Evolutionary conservation across 2,797 vertebrate genomes (phyloP).

Genomic region (Phoxinus dragarum): DNA sequence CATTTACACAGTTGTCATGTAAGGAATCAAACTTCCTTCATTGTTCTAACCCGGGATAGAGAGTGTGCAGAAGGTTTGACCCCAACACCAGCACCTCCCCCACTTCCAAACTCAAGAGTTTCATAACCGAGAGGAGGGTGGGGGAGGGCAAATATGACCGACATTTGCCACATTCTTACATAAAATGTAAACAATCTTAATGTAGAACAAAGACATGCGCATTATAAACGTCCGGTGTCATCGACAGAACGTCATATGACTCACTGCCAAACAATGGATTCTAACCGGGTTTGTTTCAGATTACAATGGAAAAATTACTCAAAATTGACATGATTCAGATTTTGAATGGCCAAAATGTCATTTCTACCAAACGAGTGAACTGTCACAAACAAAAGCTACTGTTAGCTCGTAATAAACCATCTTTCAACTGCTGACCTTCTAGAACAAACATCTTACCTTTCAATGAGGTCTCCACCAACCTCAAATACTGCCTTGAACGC

Average conservation of each 20-base stretch:
- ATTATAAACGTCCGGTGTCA: background rate
- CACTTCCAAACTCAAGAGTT: conserved; percentile 35
- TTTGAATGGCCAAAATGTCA: background rate
- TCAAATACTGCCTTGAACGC: conserved; percentile 86
- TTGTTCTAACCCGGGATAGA: background rate
- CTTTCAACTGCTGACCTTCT: background rate
- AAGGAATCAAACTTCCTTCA: background rate
- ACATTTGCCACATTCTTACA: background rate
- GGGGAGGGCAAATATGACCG: conserved; percentile 26
- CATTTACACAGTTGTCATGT: background rate
- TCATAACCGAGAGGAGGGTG: conserved; percentile 37
- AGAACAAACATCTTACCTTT: conserved; percentile 77
- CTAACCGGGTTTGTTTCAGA: background rate
- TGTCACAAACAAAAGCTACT: background rate
- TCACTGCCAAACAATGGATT: conserved; percentile 3
- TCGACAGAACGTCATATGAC: background rate
- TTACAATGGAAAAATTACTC: background rate
- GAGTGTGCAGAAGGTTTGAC: background rate
- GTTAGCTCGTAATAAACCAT: background rate
- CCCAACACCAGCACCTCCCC: conserved; percentile 27
- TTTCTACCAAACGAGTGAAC: background rate
- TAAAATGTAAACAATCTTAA: conserved; percentile 42
- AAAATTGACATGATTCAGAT: background rate
- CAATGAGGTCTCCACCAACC: conserved; percentile 89
- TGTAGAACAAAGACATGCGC: conserved; percentile 27